Evolutionary conservation across 1,140 invertebrate species (phyloP), one percentile per base, ranked within the genome.

Genomic region (Goniozus legneri): DNA sequence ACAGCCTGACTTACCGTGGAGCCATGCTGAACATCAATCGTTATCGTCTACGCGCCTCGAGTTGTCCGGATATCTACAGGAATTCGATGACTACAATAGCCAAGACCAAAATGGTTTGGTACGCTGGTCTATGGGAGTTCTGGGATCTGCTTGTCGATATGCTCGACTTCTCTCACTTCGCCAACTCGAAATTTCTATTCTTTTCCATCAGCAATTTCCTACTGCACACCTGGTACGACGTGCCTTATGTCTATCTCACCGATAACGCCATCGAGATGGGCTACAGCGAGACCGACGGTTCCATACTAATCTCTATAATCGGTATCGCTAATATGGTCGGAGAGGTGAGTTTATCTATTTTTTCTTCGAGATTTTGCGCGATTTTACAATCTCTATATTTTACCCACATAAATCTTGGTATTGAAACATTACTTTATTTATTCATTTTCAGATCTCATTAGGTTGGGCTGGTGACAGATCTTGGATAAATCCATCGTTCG

Each of bases 51-150:
- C 77, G 88, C 44, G 89, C 89, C 0, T 91, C 88, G 2, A 92
- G 89, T 13, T 92, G 89, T 58, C 90, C 91, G 1, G 88, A 92
- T 70, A 92, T 93, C 60, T 92, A 89, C 60, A 78, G 87, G 41
- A 92, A 92, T 70, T 90, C 88, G 1, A 90, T 91, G 80, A 87
- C 86, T 1, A 91, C 89, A n/a, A 88, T 90, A 52, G 83, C 85
- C 8, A 86, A 89, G 61, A 85, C 87, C 56, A 86, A 87, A 67
- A 77, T 83, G 57, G 80, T 84, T 58, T 89, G 84, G 82, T 85
- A 84, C 66, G 79, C 84, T 1, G 86, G 83, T 18, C 68, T 89
- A 0, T 83, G 82, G 79, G 88, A 91, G 67, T 81, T 91, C 49
- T 84, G 84, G 80, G 84, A 88, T 58, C 69, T 91, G 15, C 62